Evolutionary conservation across 1,140 invertebrate genomes (phyloP), one percentile per base, ranked within the genome.

Genomic region (Diuraphis noxia): DNA sequence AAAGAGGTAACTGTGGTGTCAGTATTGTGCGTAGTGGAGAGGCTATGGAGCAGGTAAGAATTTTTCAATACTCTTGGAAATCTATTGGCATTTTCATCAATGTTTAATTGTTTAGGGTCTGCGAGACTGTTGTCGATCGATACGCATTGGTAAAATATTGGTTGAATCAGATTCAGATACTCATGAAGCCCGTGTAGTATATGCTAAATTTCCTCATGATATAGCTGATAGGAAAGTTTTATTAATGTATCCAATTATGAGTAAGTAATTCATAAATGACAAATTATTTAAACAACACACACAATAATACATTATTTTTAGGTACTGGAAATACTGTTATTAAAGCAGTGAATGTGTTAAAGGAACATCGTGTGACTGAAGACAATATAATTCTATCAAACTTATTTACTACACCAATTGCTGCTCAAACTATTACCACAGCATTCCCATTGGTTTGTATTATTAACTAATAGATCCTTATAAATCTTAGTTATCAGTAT

Each of bases 181-280:
- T 0, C 98, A 99, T 93, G 98, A 99, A 94, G 98, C 99, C 21
- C 96, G 96, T 94, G 98, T 99, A 36, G 98, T 99, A 4, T 99
- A 99, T 94, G 98, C 99, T 10, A 97, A 99, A 94, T 98, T 99
- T 94, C 99, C 98, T 2, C 97, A 98, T 93, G 99, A 99, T 94
- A 98, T 99, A 92, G 94, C 96, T 2, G 95, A 96, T 82, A 95
- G 98, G 92, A 98, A 98, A 95, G 98, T 98, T 17, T 94, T 99
- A n/a, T 95, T 99, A 1, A 98, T 99, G 97, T 99, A 99, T 94
- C 98, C 98, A 36, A 99, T 99, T 91, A 98, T 99, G 97, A 98
- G 98, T 96, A 93, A 94, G 95, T 95, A 87, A 63, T 63, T 23
- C 56, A 63, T 88, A 36, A 3, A 84, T 19, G 7, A 84, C 9